A percentile compares a stretch with the other conserved stretches of the same genome.
Evolutionary conservation across 2,113 vertebrate genomes (phyloP).

Genomic region (Castor canadensis): DNA sequence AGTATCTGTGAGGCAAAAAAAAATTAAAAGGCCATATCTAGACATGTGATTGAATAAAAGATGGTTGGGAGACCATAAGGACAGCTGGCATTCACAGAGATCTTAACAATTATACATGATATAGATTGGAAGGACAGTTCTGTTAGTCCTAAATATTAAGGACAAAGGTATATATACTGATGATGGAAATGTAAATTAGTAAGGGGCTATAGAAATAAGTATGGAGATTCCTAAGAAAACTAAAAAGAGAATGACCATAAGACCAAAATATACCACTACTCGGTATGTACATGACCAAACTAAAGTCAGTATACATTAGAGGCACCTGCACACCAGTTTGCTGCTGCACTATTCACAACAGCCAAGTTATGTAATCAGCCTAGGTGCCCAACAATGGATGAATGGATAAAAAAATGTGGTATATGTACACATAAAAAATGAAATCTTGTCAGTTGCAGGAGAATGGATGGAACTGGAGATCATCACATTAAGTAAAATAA

Average conservation of each 20-base stretch:
- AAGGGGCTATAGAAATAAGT: neutral
- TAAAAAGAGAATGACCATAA: neutral
- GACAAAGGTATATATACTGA: neutral
- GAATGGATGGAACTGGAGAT: neutral
- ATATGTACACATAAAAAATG: neutral
- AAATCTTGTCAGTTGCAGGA: neutral
- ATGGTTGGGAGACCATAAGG: neutral
- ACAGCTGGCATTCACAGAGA: neutral
- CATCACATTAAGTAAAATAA: neutral
- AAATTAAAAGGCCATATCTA: neutral
- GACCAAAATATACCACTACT: neutral
- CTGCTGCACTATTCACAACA: neutral
- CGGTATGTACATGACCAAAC: no score
- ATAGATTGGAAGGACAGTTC: neutral
- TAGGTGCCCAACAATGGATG: neutral
- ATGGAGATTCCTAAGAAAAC: no score
- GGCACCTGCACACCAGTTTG: neutral
- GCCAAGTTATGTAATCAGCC: neutral
- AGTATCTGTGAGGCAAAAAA: neutral
- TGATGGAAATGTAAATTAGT: neutral
- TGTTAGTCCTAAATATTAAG: neutral
- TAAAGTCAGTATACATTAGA: neutral
- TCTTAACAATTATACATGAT: neutral
- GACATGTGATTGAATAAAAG: neutral
- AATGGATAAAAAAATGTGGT: neutral